A percentile compares a stretch with the other conserved stretches of the same genome.
These are phyloP conservation scores for Lasiurus borealis DNA, from an alignment of 2,113 vertebrate species.

Conservation along the genomic window DNA sequence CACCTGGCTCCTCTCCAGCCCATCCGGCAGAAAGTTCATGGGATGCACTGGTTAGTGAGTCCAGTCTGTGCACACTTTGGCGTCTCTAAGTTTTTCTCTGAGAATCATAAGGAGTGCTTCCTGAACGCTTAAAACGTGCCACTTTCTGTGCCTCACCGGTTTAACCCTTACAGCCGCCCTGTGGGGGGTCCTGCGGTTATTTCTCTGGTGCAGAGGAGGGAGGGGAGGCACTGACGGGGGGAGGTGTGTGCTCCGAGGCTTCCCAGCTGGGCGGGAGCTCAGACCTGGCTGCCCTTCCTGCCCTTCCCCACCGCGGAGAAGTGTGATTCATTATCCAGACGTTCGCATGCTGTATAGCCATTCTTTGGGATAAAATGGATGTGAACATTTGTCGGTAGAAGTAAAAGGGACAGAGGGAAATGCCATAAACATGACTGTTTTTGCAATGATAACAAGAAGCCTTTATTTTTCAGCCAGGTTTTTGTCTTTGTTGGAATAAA, in stretches of 20 bases:
- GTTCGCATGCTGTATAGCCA: neutral
- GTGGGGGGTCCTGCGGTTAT: neutral
- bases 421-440: neutral
- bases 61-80: neutral
- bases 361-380: neutral
- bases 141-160: neutral
- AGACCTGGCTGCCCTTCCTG: neutral
- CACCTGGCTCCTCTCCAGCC: too few species aligned
- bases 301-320: neutral
- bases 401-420: neutral
- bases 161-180: neutral
- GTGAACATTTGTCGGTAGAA: slow-evolving; percentile 3
- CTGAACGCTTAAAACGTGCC: neutral
- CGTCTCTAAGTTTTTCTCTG: neutral
- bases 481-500: slow-evolving; percentile 66
- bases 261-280: neutral
- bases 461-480: slow-evolving; percentile 27
- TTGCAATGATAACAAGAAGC: neutral
- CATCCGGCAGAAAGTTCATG: too few species aligned
- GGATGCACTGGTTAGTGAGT: too few species aligned
- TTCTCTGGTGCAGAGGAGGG: neutral
- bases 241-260: neutral
- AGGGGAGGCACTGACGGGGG: slow-evolving; percentile 5
- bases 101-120: neutral
- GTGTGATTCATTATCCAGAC: neutral